Base-by-base conservation (phyloP, 2,888 invertebrate genomes). In the Drosophila aldrichi region DNA sequence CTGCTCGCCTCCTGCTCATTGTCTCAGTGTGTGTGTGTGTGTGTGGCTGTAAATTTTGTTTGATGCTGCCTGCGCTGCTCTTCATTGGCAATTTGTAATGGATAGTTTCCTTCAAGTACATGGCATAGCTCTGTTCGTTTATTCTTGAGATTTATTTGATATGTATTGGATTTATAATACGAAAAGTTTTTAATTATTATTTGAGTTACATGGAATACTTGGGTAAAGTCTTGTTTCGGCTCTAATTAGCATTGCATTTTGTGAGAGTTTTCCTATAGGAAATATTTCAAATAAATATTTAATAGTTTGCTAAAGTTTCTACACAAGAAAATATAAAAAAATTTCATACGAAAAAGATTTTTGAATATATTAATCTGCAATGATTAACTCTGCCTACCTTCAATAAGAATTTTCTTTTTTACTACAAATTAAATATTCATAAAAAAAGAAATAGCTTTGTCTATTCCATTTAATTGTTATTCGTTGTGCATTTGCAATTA, bases 51-150 rank as follows among this genome's bases (percentile, higher is more conserved):
- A 12, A 41, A 41, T 41, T 18, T 10, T 41, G 18, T 41, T 41
- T 41, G 12, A 4, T 52, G 29, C 10, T 1, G 48, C 36, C 36
- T 57, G 48, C 43, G 46, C 46, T 63, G 34, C 60, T 55, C 54
- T 38, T 36, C 71, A 48, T 55, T 44, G 46, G 14, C 41, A 34
- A 25, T 36, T 25, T 36, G 51, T 18, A 22, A 12, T 62, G 9
- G 41, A 62, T 18, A 14, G 29, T 9, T 38, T 12, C 18, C 36
- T 48, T 48, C 29, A 5, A 51, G 25, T 63, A 20, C 41, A 7
- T 25, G 41, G 32, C 32, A 8, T 25, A 12, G 25, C 10, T 3
- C 22, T 25, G 54, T n/a, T 8, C 3, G 40, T 7, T 40, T 18
- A 12, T n/a, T 12, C 34, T n/a, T 20, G 49, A 20, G 7, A 14